A percentile compares a stretch with the other conserved stretches of the same genome.
These are phyloP conservation scores for Cygnus atratus DNA, from an alignment of 2,113 vertebrate species.

Conservation along the genomic window DNA sequence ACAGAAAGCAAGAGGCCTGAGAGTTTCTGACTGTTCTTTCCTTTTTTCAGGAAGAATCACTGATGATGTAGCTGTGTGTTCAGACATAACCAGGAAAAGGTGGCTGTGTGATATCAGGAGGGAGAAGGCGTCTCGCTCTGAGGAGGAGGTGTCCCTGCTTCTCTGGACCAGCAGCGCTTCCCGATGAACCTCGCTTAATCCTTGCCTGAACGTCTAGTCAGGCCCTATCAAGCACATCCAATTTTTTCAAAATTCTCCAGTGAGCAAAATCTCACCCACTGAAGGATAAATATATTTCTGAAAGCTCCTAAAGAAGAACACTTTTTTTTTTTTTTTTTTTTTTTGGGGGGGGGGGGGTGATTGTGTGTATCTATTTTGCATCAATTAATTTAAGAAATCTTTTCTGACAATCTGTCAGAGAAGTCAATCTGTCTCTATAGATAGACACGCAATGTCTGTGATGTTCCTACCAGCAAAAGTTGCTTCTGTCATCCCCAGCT, in stretches of 20 bases:
- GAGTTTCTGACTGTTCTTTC: not conserved
- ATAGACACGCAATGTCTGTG: not conserved
- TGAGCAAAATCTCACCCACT: not conserved
- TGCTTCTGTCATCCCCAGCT: slow-evolving; percentile 16
- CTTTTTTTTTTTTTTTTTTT: not conserved
- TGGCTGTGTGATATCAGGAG: not conserved
- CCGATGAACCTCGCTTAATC: not conserved
- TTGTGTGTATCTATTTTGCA: slow-evolving; percentile 12
- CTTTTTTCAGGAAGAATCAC: not conserved
- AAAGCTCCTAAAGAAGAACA: not conserved
- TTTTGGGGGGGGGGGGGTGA: not conserved
- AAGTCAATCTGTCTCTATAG: slow-evolving; percentile 31
- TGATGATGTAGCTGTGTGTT: not conserved
- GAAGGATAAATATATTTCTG: slow-evolving; percentile 15
- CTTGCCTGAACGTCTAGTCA: not conserved
- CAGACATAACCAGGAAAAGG: not conserved
- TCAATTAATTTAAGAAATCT: slow-evolving; percentile 44
- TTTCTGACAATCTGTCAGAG: slow-evolving; percentile 47
- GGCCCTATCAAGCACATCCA: not conserved
- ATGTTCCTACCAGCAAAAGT: slow-evolving; percentile 43
- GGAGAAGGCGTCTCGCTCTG: not conserved
- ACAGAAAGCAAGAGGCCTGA: not conserved
- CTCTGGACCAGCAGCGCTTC: not conserved
- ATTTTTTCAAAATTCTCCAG: slow-evolving; percentile 16
- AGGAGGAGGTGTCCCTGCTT: not conserved